Base-by-base conservation (phyloP, 2,888 invertebrate species). In the Ormia ochracea region DNA sequence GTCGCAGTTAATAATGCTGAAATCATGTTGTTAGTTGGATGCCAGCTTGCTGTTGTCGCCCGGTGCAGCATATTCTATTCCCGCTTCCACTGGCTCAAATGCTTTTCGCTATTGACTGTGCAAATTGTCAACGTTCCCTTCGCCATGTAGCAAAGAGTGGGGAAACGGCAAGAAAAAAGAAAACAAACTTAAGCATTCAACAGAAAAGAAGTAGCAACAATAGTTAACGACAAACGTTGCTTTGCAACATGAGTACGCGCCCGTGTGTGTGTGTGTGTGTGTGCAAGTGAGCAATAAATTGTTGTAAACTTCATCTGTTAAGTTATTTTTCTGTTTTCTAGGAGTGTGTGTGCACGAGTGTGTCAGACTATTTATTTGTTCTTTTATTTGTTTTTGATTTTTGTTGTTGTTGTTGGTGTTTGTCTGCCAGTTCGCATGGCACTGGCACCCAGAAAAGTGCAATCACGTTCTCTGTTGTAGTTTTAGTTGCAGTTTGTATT, bases 371-470 rank as follows among this genome's bases (percentile, higher is more conserved):
- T 48, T 41, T 31, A 41, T 66, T 41, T 75, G 68, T 68, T 63
- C 10, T 33, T 52, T 43, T 6, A 10, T 59, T 45, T 41, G 41
- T 45, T 63, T n/a, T n/a, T n/a, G n/a, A n/a, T n/a, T n/a, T n/a
- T n/a, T n/a, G n/a, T n/a, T n/a, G n/a, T n/a, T n/a, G n/a, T n/a
- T n/a, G n/a, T n/a, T n/a, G n/a, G n/a, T 45, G 38, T 36, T 41
- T 56, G 54, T 74, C n/a, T 41, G 59, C 21, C 36, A 36, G 36
- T 10, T 10, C 43, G 54, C 69, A 45, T 59, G 56, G 52, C 54
- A 31, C 54, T 76, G 76, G 80, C 80, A 80, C 80, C 76, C 76
- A 72, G 80, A 80, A 80, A 80, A 80, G 72, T 80, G 76, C 80
- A 80, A 80, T 80, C 76, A 80, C 80, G 70, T 80, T 76, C 72